A percentile compares a stretch with the other conserved stretches of the same genome.
Evolutionary conservation across 92 coral and sea anemone genomes (phyloP).

Genomic region (Bergia sp.): DNA sequence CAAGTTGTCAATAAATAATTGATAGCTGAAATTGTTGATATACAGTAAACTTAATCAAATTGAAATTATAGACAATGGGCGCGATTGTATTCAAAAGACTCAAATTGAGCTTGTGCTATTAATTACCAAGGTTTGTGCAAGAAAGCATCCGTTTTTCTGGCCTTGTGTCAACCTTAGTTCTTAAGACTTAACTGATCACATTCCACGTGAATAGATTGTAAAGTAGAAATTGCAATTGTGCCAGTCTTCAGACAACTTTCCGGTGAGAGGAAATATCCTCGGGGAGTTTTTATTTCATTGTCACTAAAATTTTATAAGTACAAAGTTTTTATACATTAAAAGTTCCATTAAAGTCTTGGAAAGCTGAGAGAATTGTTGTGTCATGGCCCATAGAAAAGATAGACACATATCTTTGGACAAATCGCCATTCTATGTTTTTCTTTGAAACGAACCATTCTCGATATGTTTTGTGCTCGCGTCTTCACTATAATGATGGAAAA

Average conservation of each 20-base stretch:
- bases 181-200: conserved; percentile 3
- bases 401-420: no score
- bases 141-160: background rate
- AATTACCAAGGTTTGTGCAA: background rate
- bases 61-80: conserved; percentile 16
- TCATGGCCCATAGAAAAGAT: conserved; percentile 2
- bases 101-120: background rate
- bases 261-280: conserved; percentile 27
- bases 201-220: conserved; percentile 20
- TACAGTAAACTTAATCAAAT: background rate
- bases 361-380: conserved; percentile 17
- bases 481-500: no score
- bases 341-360: conserved; percentile 74
- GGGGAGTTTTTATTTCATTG: conserved; percentile 47
- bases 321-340: conserved; percentile 76
- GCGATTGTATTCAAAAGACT: conserved; percentile 12
- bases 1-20: background rate
- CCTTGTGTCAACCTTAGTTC: conserved; percentile 13
- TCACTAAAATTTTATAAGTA: conserved; percentile 78
- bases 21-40: background rate
- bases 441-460: no score
- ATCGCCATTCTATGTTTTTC: no score
- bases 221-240: conserved; percentile 4
- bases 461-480: no score
- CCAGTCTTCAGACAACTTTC: conserved; percentile 9